phyloP scores from a whole-genome alignment of 1,140 invertebrate species.

The Drosophila pachea region DNA sequence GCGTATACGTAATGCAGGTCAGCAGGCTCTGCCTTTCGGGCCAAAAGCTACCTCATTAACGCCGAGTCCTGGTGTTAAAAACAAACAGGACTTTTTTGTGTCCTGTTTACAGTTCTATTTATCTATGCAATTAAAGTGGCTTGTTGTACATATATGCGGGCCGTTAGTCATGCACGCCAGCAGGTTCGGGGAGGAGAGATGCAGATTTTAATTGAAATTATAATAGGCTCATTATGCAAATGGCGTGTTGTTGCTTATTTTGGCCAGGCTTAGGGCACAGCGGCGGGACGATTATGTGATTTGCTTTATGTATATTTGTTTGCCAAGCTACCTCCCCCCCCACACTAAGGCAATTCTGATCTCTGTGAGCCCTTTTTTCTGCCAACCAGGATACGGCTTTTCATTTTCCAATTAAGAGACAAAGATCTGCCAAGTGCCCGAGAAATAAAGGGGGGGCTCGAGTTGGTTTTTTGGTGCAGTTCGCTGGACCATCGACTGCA shows the following conservation, averaged over 20 bases:
- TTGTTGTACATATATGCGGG: conserved; percentile 9
- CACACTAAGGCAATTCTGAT: conserved; percentile 45
- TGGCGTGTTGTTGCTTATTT: conserved; percentile 58
- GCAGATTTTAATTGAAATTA: conserved; percentile 74
- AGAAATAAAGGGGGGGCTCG: no score
- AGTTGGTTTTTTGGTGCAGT: no score
- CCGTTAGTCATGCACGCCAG: conserved; percentile 53
- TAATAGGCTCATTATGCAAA: conserved; percentile 75
- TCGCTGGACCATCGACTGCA: no score
- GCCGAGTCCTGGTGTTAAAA: conserved; percentile 6
- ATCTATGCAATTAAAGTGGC: conserved; percentile 33
- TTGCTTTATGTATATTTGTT: conserved; percentile 37
- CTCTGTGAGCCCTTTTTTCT: conserved; percentile 51
- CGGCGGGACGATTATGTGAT: conserved; percentile 31
- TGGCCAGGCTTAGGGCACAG: conserved; percentile 5
- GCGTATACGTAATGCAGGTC: background rate
- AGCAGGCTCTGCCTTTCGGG: background rate
- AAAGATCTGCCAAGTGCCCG: conserved; percentile 6
- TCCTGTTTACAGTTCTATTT: conserved; percentile 23
- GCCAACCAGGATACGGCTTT: conserved; percentile 13
- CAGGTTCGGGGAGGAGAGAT: conserved; percentile 3
- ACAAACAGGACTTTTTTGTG: background rate
- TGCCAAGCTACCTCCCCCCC: conserved; percentile 24
- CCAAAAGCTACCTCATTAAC: conserved; percentile 19
- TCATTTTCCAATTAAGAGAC: background rate